These are phyloP conservation scores for Pseudomyrmex pallidus DNA, from an alignment of 1,140 invertebrate genomes.

Conservation along the genomic window DNA sequence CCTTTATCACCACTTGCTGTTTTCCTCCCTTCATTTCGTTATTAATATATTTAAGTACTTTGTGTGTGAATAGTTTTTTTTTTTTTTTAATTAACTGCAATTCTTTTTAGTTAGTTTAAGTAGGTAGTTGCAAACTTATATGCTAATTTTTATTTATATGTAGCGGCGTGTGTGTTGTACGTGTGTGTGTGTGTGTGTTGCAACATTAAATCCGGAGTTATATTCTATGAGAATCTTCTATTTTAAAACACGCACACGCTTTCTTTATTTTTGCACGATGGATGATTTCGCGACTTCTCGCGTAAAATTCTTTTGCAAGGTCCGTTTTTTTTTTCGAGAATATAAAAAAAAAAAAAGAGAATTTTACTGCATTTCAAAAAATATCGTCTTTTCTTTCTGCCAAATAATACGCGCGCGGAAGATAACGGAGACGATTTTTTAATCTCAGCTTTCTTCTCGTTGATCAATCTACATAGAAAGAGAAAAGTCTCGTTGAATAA, in stretches of 20 bases:
- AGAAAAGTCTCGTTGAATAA: no score
- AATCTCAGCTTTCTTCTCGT: no score
- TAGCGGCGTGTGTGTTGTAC: slow-evolving; percentile 39
- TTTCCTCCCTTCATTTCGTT: slow-evolving; percentile 3
- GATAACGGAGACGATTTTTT: no score
- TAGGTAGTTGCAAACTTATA: slow-evolving; percentile 79
- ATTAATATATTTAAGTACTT: slow-evolving; percentile 40
- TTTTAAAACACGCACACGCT: neutral
- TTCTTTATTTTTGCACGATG: no score
- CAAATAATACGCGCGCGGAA: no score
- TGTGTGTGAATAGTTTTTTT: slow-evolving; percentile 71
- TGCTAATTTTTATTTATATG: slow-evolving; percentile 74
- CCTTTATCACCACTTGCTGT: neutral
- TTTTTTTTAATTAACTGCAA: slow-evolving; percentile 76
- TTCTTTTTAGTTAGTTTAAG: slow-evolving; percentile 64
- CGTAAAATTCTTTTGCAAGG: no score
- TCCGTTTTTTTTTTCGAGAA: no score
- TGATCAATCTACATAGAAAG: no score
- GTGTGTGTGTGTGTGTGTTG: slow-evolving; percentile 35
- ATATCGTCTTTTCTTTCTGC: no score
- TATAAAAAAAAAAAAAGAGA: no score
- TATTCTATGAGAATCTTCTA: slow-evolving; percentile 67
- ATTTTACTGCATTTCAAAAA: no score
- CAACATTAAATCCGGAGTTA: slow-evolving; percentile 72
- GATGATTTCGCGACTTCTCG: no score